A percentile compares a stretch with the other conserved stretches of the same genome.
phyloP scores from a whole-genome alignment of 1,140 invertebrate species.

The Polyergus mexicanus region DNA sequence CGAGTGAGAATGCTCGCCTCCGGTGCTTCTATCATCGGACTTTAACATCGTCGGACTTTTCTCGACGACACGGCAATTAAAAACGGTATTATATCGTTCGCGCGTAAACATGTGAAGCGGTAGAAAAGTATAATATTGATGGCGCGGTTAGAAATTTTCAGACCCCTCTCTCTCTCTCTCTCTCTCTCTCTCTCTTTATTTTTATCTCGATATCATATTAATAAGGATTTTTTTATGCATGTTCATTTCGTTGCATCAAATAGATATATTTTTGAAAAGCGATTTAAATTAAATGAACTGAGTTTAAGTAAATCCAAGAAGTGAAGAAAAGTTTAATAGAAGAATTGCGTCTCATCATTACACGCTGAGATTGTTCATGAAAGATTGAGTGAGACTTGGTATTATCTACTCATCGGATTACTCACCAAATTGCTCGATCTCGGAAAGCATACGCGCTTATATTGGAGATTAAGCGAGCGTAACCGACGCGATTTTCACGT shows the following conservation, averaged over 20 bases:
- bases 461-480: not conserved
- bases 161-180: too few species aligned
- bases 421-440: not conserved
- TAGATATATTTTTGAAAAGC: not conserved
- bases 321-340: not conserved
- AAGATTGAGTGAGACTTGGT: not conserved
- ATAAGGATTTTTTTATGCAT: not conserved
- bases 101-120: not conserved
- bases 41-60: slow-evolving; percentile 30
- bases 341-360: not conserved
- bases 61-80: slow-evolving; percentile 46
- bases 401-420: not conserved
- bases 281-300: slow-evolving; percentile 1
- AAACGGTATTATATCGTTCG: slow-evolving; percentile 25
- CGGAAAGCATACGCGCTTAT: not conserved
- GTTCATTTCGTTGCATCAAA: not conserved
- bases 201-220: not conserved
- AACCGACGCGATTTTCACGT: not conserved
- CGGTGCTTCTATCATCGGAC: slow-evolving; percentile 19
- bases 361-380: not conserved
- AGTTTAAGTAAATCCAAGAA: not conserved
- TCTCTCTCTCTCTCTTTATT: not conserved
- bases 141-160: not conserved
- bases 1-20: slow-evolving; percentile 25
- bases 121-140: not conserved